phyloP scores from a whole-genome alignment of 2,797 vertebrate genomes.

The Carduelis carduelis region DNA sequence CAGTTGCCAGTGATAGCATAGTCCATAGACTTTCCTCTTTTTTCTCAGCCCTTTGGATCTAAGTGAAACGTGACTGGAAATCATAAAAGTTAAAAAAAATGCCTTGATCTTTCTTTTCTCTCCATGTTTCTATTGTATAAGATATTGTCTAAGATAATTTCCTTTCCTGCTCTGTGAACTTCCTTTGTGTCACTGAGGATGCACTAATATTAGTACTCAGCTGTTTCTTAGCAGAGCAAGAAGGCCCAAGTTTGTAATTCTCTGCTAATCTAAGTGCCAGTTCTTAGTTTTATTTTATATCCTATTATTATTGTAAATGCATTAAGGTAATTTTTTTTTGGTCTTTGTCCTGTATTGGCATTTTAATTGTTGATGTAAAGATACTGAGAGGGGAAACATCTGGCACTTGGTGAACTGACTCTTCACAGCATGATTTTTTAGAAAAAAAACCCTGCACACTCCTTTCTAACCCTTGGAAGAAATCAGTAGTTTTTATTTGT shows the following conservation, averaged over 20 bases:
- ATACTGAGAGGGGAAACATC: not conserved
- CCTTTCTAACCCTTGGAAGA: not conserved
- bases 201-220: not conserved
- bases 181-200: not conserved
- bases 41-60: not conserved
- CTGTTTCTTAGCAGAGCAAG: not conserved
- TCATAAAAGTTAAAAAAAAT: not conserved
- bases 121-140: accelerated
- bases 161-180: not conserved
- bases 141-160: not conserved
- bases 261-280: not conserved
- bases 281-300: not conserved
- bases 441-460: not conserved
- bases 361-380: not conserved
- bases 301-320: not conserved
- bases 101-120: not conserved
- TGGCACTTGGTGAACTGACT: not conserved
- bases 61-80: not conserved
- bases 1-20: not conserved
- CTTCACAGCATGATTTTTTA: not conserved
- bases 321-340: not conserved
- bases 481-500: not conserved
- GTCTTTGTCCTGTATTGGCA: not conserved
- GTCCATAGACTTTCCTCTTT: not conserved
- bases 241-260: not conserved